Evolutionary conservation across 2,797 vertebrate species (phyloP).

Genomic region (Gephyroberyx darwinii): DNA sequence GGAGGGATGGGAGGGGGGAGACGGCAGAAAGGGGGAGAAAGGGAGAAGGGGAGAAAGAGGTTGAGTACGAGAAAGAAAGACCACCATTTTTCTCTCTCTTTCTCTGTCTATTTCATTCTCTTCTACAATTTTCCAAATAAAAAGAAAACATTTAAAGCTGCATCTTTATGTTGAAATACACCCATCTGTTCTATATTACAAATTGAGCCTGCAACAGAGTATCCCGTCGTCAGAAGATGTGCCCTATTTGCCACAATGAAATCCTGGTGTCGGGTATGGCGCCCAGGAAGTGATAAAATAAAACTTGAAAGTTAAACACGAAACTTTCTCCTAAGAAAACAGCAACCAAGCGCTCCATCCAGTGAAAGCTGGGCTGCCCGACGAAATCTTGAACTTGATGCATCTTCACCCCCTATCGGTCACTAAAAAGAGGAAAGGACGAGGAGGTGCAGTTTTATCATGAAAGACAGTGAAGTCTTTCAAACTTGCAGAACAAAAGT

Average conservation of each 20-base stretch:
- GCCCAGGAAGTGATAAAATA: not conserved
- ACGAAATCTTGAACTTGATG: too few relatives aligned
- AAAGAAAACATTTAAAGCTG: not conserved
- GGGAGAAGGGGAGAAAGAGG: slow-evolving; percentile 2
- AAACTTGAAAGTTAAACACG: not conserved
- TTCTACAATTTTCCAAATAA: slow-evolving; percentile 3
- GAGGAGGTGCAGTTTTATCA: too few relatives aligned
- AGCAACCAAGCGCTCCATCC: too few relatives aligned
- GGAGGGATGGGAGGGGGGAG: not conserved
- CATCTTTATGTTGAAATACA: not conserved
- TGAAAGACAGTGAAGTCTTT: too few relatives aligned
- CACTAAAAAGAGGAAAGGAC: too few relatives aligned
- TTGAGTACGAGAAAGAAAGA: too few relatives aligned
- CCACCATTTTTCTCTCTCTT: not conserved
- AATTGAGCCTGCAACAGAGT: too few relatives aligned
- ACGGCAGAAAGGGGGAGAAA: not conserved
- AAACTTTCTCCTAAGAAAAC: not conserved
- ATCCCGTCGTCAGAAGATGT: not conserved
- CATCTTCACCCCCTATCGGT: too few relatives aligned
- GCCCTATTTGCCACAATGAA: not conserved
- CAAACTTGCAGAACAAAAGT: too few relatives aligned
- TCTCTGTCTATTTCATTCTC: not conserved
- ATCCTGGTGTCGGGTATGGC: not conserved
- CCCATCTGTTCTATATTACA: too few relatives aligned
- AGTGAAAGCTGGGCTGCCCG: too few relatives aligned